These are phyloP conservation scores for Amia ocellicauda DNA, from an alignment of 2,113 vertebrate species.

Conservation along the genomic window DNA sequence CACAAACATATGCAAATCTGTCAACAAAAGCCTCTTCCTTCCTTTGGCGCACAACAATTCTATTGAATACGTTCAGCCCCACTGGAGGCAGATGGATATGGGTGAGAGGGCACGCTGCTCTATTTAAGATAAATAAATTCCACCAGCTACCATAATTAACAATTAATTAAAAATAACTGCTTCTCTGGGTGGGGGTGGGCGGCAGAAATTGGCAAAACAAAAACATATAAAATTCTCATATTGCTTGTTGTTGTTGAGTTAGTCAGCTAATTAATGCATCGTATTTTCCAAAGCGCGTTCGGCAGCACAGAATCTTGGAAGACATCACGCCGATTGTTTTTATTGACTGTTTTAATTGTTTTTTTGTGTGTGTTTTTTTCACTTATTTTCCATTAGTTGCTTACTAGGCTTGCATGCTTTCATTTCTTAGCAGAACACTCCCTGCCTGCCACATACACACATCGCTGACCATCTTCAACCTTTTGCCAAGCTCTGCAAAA, in stretches of 20 bases:
- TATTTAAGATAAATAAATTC: slow-evolving; percentile 35
- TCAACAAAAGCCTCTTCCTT: slow-evolving; percentile 17
- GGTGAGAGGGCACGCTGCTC: slow-evolving; percentile 25
- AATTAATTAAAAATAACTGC: slow-evolving; percentile 21
- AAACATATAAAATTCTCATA: neutral
- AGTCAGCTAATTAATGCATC: slow-evolving; percentile 17
- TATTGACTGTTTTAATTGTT: too few relatives aligned
- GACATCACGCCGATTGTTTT: neutral
- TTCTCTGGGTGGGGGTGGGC: slow-evolving; percentile 8
- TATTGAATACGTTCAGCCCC: slow-evolving; percentile 18
- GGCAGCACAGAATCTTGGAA: neutral
- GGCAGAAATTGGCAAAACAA: neutral
- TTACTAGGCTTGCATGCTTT: too few relatives aligned
- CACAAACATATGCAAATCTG: slow-evolving; percentile 38
- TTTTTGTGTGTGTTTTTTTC: too few relatives aligned
- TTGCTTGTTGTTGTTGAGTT: too few relatives aligned
- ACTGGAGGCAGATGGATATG: slow-evolving; percentile 25
- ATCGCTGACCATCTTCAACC: too few relatives aligned
- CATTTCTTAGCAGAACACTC: too few relatives aligned
- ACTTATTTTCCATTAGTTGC: too few relatives aligned
- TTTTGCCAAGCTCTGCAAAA: too few relatives aligned
- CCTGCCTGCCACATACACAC: too few relatives aligned
- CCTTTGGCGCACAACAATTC: slow-evolving; percentile 27
- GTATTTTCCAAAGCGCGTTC: slow-evolving; percentile 15
- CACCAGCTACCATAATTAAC: slow-evolving; percentile 19